Percentiles rank a stretch among this genome's conserved stretches.
These are phyloP conservation scores for Caenorhabditis virilis DNA, from an alignment of 2,888 invertebrate species.

Conservation along the genomic window DNA sequence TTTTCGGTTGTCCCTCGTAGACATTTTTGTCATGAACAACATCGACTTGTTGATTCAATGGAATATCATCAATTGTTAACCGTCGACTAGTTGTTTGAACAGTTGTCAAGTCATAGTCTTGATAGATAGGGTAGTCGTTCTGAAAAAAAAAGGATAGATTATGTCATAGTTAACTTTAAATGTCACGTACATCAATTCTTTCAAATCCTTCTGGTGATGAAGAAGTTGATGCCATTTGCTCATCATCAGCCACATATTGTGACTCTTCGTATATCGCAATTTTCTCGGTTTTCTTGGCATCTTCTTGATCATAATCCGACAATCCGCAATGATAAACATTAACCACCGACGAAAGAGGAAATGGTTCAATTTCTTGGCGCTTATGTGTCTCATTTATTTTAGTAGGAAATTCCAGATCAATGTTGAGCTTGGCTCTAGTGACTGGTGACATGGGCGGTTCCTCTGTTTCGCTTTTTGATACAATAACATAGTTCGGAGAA, in stretches of 20 bases:
- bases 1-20: slow-evolving; percentile 1
- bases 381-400: slow-evolving; percentile 11
- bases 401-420: slow-evolving; percentile 30
- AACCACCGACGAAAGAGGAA: slow-evolving; percentile 22
- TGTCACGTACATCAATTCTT: slow-evolving; percentile 9
- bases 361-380: slow-evolving; percentile 9
- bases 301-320: slow-evolving; percentile 10
- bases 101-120: slow-evolving; percentile 14
- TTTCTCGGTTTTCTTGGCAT: slow-evolving; percentile 11
- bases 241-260: slow-evolving; percentile 36
- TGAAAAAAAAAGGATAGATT: neutral
- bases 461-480: slow-evolving; percentile 46
- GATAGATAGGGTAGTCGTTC: slow-evolving; percentile 20
- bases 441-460: slow-evolving; percentile 44
- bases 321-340: slow-evolving; percentile 33
- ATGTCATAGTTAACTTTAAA: neutral
- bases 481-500: slow-evolving; percentile 50
- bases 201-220: too few species aligned
- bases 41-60: slow-evolving; percentile 10
- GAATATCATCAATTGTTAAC: slow-evolving; percentile 21
- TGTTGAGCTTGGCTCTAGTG: slow-evolving; percentile 38
- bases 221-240: slow-evolving; percentile 30
- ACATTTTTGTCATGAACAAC: slow-evolving; percentile 16
- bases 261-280: slow-evolving; percentile 27
- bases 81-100: slow-evolving; percentile 12